phyloP scores from a whole-genome alignment of 92 coral and sea anemone genomes.

The Micromussa lordhowensis region DNA sequence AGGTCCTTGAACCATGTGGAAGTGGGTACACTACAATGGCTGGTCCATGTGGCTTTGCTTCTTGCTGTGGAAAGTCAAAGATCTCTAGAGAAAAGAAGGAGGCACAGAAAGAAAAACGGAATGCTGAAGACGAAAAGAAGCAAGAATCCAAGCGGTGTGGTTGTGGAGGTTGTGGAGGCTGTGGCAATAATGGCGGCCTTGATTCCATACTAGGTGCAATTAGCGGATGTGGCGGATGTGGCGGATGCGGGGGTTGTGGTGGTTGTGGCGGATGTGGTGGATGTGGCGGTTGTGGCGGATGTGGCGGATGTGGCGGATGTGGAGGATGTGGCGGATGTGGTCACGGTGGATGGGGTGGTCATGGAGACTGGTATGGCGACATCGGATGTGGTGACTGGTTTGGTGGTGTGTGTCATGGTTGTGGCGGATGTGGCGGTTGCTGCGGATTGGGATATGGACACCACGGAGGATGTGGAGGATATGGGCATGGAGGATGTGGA shows the following conservation, averaged over 20 bases:
- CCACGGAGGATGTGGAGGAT: constrained; percentile 51
- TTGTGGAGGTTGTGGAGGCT: constrained; percentile 64
- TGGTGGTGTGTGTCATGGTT: too few species aligned
- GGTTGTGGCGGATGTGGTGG: constrained; percentile 36
- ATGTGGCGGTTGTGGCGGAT: constrained; percentile 23
- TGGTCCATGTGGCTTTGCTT: constrained; percentile 46
- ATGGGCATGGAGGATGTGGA: constrained; percentile 48
- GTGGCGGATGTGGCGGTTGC: constrained; percentile 41
- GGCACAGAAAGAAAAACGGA: constrained; percentile 57
- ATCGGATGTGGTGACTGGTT: constrained; percentile 34
- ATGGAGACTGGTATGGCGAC: constrained; percentile 52
- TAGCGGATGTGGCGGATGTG: constrained; percentile 20
- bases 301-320: too few species aligned
- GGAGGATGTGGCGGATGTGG: neutral
- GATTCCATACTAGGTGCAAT: neutral
- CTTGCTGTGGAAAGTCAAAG: constrained; percentile 74
- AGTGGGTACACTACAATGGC: constrained; percentile 48
- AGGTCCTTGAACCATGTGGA: constrained; percentile 28
- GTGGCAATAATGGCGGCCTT: constrained; percentile 31
- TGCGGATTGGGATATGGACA: neutral
- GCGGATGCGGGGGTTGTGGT: constrained; percentile 34
- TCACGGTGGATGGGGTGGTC: constrained; percentile 32
- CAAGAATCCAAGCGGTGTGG: constrained; percentile 61
- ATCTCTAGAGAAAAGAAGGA: constrained; percentile 57
- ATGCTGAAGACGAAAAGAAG: constrained; percentile 37